Percentiles rank a stretch among this genome's conserved stretches.
Conservation (phyloP, 1,140 invertebrate species). For the Trichonephila clavata region DNA sequence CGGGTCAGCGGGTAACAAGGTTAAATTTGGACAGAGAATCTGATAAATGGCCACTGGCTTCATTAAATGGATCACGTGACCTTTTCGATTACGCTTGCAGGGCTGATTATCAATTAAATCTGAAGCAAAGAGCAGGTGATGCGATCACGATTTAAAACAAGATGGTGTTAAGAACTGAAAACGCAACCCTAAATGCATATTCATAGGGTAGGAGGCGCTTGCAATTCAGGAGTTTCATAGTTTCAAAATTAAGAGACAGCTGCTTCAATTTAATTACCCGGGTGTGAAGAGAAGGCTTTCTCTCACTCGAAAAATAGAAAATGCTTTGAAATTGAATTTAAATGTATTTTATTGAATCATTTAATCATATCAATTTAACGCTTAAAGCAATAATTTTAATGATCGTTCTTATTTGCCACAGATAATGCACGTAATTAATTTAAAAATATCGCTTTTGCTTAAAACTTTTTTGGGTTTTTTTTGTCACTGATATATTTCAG, state of each 20-base stretch:
- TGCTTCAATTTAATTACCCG: background rate
- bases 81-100: slow-evolving; percentile 60
- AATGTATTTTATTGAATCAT: no score
- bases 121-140: background rate
- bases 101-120: slow-evolving; percentile 50
- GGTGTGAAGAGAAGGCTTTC: background rate
- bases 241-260: background rate
- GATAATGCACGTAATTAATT: no score
- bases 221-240: background rate
- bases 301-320: background rate
- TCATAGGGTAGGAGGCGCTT: background rate
- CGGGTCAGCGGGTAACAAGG: slow-evolving; percentile 35
- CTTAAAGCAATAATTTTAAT: no score
- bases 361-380: no score
- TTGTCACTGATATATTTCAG: no score
- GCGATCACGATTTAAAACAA: slow-evolving; percentile 42
- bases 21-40: slow-evolving; percentile 57
- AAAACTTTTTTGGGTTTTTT: no score
- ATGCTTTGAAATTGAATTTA: no score
- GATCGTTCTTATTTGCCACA: no score
- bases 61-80: slow-evolving; percentile 69
- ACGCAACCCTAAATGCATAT: background rate
- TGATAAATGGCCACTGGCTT: slow-evolving; percentile 53
- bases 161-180: slow-evolving; percentile 42
- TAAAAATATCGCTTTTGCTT: no score